Percentiles rank a stretch among this genome's conserved stretches.
Evolutionary conservation across 1,140 invertebrate species (phyloP).

Genomic region (Armadillidium nasatum): DNA sequence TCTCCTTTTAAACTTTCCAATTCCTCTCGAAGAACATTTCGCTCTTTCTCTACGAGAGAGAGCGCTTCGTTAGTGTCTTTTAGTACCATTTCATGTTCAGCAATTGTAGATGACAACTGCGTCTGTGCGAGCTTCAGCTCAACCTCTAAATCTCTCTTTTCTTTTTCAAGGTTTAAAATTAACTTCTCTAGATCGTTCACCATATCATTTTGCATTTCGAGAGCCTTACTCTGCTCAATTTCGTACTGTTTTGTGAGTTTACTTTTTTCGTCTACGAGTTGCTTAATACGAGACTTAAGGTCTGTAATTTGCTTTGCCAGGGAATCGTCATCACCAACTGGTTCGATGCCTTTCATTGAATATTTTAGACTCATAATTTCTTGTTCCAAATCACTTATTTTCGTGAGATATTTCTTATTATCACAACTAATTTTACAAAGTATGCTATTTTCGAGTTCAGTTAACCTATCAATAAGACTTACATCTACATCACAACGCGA

Average conservation of each 20-base stretch:
- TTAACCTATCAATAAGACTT: conserved; percentile 16
- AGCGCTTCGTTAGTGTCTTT: conserved; percentile 18
- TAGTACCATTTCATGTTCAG: not conserved
- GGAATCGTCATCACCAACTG: not conserved
- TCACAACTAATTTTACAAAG: not conserved
- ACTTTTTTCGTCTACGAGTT: conserved; percentile 44
- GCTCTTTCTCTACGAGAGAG: conserved; percentile 3
- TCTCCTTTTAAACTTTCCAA: not conserved
- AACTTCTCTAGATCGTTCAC: conserved; percentile 40
- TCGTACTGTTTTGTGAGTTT: conserved; percentile 35
- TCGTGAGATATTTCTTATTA: not conserved
- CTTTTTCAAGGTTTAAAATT: conserved; percentile 35
- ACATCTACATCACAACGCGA: not conserved
- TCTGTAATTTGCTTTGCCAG: conserved; percentile 23
- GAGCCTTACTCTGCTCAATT: conserved; percentile 38
- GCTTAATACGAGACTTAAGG: conserved; percentile 28
- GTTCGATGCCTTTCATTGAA: not conserved
- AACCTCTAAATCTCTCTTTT: conserved; percentile 32
- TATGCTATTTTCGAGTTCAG: not conserved
- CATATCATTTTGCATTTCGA: conserved; percentile 42
- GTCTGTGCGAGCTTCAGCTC: conserved; percentile 4
- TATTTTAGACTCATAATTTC: not conserved
- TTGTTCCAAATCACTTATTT: conserved; percentile 18
- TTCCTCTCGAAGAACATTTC: not conserved
- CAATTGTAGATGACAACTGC: not conserved